Evolutionary conservation across 2,797 vertebrate genomes (phyloP).

Genomic region (Sandelia bainsii): DNA sequence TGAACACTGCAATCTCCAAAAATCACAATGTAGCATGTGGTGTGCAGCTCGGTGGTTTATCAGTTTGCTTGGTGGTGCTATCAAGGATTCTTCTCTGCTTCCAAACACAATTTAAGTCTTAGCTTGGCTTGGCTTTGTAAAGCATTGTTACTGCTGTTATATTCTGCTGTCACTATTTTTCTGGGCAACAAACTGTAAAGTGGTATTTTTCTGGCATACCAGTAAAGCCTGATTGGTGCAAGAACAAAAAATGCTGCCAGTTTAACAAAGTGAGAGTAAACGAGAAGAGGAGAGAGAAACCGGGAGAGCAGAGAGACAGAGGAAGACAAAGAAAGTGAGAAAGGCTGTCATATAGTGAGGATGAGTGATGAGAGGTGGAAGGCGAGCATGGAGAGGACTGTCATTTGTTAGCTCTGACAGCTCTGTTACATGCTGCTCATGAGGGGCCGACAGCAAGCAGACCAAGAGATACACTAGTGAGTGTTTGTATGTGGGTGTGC

Average conservation of each 20-base stretch:
- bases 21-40: constrained; percentile 6
- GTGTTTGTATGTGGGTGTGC: background rate
- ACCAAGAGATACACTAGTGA: constrained; percentile 8
- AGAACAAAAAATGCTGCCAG: constrained; percentile 32
- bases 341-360: constrained; percentile 60
- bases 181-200: constrained; percentile 48
- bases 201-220: constrained; percentile 22
- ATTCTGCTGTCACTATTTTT: constrained; percentile 48
- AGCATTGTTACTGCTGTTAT: constrained; percentile 41
- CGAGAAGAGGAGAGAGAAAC: constrained; percentile 8
- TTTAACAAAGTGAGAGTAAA: background rate
- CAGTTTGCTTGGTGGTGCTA: constrained; percentile 10
- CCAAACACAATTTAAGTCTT: constrained; percentile 38
- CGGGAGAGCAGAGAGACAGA: constrained; percentile 16
- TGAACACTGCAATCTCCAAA: constrained; percentile 13
- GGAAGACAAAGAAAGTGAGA: constrained; percentile 45
- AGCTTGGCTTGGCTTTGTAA: constrained; percentile 40
- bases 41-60: constrained; percentile 27
- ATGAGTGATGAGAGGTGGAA: constrained; percentile 64
- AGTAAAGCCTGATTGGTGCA: constrained; percentile 37
- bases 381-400: constrained; percentile 47
- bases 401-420: constrained; percentile 69
- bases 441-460: constrained; percentile 52
- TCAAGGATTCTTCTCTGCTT: constrained; percentile 21
- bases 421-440: constrained; percentile 63